Evolutionary conservation across 2,888 invertebrate genomes (phyloP), one percentile per base, ranked within the genome.

Genomic region (Teinopalpus imperialis): DNA sequence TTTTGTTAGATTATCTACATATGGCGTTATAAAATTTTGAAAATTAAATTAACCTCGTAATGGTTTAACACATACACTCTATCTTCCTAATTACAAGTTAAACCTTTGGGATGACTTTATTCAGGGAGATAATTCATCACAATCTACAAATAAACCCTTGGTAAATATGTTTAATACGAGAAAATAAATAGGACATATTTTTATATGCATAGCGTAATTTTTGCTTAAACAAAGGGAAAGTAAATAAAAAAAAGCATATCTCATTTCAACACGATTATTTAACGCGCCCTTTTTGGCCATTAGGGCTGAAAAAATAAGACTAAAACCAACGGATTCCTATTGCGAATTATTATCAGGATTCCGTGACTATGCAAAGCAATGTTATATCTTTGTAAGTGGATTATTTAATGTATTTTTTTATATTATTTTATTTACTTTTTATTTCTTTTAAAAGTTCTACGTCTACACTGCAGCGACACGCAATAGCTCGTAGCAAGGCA

Each of bases 71-170:
- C 40, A 40, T 40, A 27, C 21, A 20, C 13, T 40, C 20, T 27
- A 40, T 46, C 40, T 18, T 21, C 16, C 6, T 46, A 40, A 46
- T 46, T 46, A 46, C 31, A 34, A 16, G 14, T 16, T 34, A 40
- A 46, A 27, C 32, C 34, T 21, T 29, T 34, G 23, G 20, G 24
- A 46, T 40, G 23, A 7, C 40, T 40, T 40, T 46, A 14, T 40
- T 46, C 40, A 40, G 45, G 45, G 6, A 29, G 39, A 26, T 32
- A 34, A 46, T 34, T 34, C 29, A 32, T 27, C 39, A 46, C 27
- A 40, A 40, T 27, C 40, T 20, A 35, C 40, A 40, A 40, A 40
- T 40, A 34, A n/a, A 35, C 9, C 45, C 40, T 35, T 7, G 16
- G 12, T 40, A 46, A 40, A 46, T 2, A 29, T 6, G 4, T 26